Conservation (phyloP, 2,797 vertebrate species). For the Cynopterus sphinx region DNA sequence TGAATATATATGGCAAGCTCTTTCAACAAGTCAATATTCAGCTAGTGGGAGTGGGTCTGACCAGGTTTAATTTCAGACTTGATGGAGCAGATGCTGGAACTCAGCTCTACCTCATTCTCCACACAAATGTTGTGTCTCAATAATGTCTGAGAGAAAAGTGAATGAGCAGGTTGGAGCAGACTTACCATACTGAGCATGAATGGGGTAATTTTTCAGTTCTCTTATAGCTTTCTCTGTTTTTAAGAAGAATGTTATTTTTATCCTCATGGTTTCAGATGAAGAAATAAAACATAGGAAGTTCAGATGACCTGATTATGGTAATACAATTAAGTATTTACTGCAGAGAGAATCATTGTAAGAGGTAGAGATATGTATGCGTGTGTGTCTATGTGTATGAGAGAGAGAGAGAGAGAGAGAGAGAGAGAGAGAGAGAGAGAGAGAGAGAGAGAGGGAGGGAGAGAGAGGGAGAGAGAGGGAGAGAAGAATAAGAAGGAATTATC, state of each 20-base stretch:
- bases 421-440: too few relatives aligned
- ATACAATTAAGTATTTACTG: neutral
- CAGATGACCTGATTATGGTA: neutral
- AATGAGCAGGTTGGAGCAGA: neutral
- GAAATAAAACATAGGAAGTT: neutral
- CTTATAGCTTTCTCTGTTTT: neutral
- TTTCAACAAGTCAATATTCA: neutral
- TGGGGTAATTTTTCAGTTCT: neutral
- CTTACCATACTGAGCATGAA: fast-evolving
- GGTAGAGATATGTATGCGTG: too few relatives aligned
- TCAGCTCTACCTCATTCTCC: neutral
- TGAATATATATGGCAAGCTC: neutral
- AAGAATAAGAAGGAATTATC: neutral
- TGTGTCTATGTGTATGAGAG: too few relatives aligned
- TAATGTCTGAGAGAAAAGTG: neutral
- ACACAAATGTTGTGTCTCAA: neutral
- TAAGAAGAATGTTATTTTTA: neutral
- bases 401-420: neutral
- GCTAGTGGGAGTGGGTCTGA: too few relatives aligned
- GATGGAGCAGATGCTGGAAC: neutral
- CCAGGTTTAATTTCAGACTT: neutral
- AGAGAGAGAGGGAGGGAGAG: neutral
- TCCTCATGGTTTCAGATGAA: neutral
- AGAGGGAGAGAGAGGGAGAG: too few relatives aligned
- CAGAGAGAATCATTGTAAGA: neutral